Base-by-base conservation (phyloP, 2,888 invertebrate genomes). In the Platycnemis pennipes region DNA sequence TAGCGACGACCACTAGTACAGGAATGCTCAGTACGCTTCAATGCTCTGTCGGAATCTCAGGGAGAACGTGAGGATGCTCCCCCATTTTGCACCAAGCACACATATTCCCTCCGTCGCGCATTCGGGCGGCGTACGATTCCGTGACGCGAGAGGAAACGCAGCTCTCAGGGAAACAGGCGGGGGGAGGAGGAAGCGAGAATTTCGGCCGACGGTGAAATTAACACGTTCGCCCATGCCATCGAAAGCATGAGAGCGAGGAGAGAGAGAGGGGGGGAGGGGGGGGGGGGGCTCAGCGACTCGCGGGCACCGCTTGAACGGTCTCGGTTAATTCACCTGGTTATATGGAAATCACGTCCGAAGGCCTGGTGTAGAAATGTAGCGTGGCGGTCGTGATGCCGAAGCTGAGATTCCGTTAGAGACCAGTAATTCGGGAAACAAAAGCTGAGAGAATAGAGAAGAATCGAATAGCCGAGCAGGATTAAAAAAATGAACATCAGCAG, bases 281-380 rank as follows among this genome's bases (percentile, higher is more conserved):
- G 37, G 1, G 2, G 3, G 63, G 3, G 8, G 0, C 26, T 22
- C n/a, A n/a, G 13, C 1, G 69, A 77, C 77, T 37, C 31, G n/a
- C 0, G 77, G 26, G 77, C 11, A 13, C 49, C 11, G 49, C 2
- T 49, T 1, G 49, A 19, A 49, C 19, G 49, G n/a, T n/a, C n/a
- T n/a, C 63, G 63, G 11, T 37, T 77, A 77, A 77, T 77, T 77
- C 77, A 16, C 37, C 16, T 13, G 37, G 5, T 16, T 37, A 77
- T 16, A 77, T 77, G 77, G 77, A 77, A 77, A 77, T 77, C 77
- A 77, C 77, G 77, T 37, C 77, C 37, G 31, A n/a, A 37, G n/a
- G 49, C 49, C 49, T 8, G 8, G 5, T 5, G 13, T 2, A 37
- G 26, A 37, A 77, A 77, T 37, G 77, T 13, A 13, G 8, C 37